Conservation (phyloP, 2,797 vertebrate species). For the Phalanger gymnotis region DNA sequence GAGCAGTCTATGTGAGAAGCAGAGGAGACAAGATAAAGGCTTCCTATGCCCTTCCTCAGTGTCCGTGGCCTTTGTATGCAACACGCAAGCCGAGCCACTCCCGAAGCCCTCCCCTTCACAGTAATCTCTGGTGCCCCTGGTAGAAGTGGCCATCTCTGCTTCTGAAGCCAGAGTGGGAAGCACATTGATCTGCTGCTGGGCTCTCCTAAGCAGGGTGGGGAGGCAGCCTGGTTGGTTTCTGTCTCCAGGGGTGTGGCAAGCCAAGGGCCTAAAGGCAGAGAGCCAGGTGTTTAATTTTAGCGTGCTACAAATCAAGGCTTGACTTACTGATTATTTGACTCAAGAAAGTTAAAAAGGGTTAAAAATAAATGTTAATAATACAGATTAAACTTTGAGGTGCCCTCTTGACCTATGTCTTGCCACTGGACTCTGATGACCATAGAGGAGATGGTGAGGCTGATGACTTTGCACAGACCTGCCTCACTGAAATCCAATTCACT, state of each 20-base stretch:
- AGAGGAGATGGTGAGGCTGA: background rate
- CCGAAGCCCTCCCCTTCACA: background rate
- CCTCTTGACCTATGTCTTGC: background rate
- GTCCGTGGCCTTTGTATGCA: background rate
- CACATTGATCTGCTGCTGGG: background rate
- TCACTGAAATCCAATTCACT: background rate
- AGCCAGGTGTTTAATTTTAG: background rate
- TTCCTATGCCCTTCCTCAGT: background rate
- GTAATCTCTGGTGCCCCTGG: background rate
- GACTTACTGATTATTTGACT: background rate
- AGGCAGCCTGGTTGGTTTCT: too few relatives aligned
- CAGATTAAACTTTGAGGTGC: background rate
- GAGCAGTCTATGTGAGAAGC: background rate
- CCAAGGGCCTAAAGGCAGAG: background rate
- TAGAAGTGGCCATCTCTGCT: background rate
- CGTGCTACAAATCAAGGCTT: background rate
- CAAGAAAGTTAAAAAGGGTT: background rate
- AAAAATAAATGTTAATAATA: background rate
- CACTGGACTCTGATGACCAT: too few relatives aligned
- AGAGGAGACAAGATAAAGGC: background rate
- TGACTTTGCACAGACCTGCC: background rate
- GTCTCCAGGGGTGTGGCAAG: background rate
- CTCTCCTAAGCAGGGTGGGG: background rate
- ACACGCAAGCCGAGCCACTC: background rate
- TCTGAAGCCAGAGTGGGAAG: background rate